A percentile compares a stretch with the other conserved stretches of the same genome.
Evolutionary conservation across 2,797 vertebrate species (phyloP).

Genomic region (Periophthalmus magnuspinnatus): DNA sequence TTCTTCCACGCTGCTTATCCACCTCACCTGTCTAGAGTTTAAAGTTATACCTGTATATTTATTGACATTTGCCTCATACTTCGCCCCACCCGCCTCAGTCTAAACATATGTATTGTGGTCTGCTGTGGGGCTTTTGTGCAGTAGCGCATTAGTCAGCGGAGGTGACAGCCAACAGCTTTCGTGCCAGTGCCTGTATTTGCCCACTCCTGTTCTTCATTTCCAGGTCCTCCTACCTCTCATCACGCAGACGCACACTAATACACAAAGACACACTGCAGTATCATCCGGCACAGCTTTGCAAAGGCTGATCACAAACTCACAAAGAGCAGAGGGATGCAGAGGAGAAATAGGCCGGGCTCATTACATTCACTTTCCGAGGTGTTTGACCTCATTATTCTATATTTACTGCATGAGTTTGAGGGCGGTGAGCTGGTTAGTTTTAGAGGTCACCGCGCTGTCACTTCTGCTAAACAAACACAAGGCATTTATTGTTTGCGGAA

Average conservation of each 20-base stretch:
- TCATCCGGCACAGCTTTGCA: slow-evolving; percentile 31
- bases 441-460: slow-evolving; percentile 32
- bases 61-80: background rate
- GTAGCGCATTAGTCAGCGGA: slow-evolving; percentile 40
- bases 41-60: background rate
- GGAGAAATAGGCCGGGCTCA: slow-evolving; percentile 62
- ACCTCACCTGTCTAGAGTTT: background rate
- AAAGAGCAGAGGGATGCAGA: slow-evolving; percentile 43
- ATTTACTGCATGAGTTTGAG: slow-evolving; percentile 55
- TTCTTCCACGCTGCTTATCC: no score
- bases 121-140: slow-evolving; percentile 18
- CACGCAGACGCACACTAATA: slow-evolving; percentile 50
- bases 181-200: slow-evolving; percentile 53
- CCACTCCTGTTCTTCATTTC: slow-evolving; percentile 53
- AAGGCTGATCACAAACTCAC: slow-evolving; percentile 33
- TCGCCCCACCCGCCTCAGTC: background rate
- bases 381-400: slow-evolving; percentile 64
- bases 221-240: slow-evolving; percentile 61
- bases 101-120: slow-evolving; percentile 20
- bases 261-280: slow-evolving; percentile 47
- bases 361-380: slow-evolving; percentile 55
- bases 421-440: slow-evolving; percentile 41
- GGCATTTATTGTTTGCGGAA: background rate
- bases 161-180: slow-evolving; percentile 30
- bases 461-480: slow-evolving; percentile 2